Conservation (phyloP, 2,797 vertebrate genomes). For the Peromyscus nudipes region DNA sequence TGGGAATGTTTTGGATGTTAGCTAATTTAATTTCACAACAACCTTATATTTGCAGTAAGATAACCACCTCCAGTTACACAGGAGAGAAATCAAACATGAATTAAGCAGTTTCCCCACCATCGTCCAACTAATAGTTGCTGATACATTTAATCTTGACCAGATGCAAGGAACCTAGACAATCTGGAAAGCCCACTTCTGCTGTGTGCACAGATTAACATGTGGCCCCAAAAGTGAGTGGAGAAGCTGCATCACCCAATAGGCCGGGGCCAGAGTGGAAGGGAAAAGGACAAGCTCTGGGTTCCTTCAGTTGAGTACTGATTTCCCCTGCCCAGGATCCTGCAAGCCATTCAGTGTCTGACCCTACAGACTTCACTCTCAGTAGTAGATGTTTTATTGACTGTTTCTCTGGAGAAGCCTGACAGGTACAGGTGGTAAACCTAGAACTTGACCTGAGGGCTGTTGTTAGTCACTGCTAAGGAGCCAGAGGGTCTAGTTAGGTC, state of each 20-base stretch:
- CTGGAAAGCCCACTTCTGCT: not conserved
- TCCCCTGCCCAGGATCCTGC: not conserved
- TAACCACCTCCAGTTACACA: not conserved
- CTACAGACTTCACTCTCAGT: not conserved
- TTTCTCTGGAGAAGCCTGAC: not conserved
- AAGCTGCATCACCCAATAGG: not conserved
- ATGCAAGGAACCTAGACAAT: not conserved
- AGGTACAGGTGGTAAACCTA: not conserved
- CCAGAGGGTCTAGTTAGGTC: not conserved
- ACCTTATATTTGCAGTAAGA: not conserved
- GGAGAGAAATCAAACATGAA: not conserved
- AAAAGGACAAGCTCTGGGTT: not conserved
- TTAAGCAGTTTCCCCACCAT: not conserved
- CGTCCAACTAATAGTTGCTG: not conserved
- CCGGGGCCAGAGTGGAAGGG: not conserved
- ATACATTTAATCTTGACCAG: not conserved
- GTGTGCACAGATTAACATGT: not conserved
- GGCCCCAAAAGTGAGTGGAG: not conserved
- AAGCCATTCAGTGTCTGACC: not conserved
- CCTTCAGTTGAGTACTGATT: not conserved
- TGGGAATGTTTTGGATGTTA: not conserved
- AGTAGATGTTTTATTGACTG: not conserved
- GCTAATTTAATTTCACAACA: conserved; percentile 28
- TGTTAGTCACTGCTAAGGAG: not conserved
- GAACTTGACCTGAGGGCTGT: not conserved